Conservation (phyloP, 2,797 vertebrate species). For the Galago senegalensis region DNA sequence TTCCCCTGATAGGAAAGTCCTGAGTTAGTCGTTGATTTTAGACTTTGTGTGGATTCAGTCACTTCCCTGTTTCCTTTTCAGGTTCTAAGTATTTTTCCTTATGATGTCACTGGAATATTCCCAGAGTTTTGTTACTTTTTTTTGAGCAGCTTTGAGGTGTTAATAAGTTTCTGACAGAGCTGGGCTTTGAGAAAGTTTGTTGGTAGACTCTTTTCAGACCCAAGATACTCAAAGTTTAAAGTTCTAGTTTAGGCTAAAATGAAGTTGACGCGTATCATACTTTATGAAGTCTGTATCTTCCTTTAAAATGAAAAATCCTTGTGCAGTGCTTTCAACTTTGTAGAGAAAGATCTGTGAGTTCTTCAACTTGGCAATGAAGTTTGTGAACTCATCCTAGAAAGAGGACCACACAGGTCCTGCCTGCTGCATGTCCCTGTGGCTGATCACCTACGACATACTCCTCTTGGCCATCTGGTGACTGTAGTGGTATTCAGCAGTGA, state of each 20-base stretch:
- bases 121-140: not conserved
- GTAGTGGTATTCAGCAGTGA: no score
- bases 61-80: not conserved
- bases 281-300: conserved; percentile 24
- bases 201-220: conserved; percentile 11
- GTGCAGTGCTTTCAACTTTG: not conserved
- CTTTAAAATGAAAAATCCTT: not conserved
- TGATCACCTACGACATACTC: no score
- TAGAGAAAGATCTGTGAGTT: not conserved
- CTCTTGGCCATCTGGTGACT: no score
- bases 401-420: no score
- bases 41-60: not conserved
- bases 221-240: not conserved
- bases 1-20: not conserved
- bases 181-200: conserved; percentile 16
- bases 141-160: not conserved
- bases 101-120: not conserved
- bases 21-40: not conserved
- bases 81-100: conserved; percentile 32
- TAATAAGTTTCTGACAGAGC: not conserved
- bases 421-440: no score
- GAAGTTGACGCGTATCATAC: not conserved
- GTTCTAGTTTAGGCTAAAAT: not conserved
- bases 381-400: no score
- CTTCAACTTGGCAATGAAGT: no score